Evolutionary conservation across 2,113 vertebrate genomes (phyloP).

Genomic region (Phasianus colchicus): DNA sequence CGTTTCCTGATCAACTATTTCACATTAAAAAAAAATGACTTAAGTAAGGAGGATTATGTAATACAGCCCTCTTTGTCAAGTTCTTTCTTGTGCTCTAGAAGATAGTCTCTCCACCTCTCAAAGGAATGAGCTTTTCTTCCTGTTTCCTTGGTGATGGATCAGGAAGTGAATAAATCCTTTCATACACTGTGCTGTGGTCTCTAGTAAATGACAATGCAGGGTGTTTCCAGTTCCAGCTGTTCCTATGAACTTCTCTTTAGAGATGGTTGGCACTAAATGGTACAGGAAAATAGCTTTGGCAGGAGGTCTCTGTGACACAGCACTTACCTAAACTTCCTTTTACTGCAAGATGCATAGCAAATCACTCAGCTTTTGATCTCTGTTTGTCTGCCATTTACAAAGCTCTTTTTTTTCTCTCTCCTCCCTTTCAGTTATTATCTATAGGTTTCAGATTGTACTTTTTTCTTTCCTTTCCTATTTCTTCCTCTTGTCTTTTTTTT

Average conservation of each 20-base stretch:
- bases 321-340: background rate
- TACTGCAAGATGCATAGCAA: background rate
- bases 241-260: background rate
- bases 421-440: background rate
- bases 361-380: background rate
- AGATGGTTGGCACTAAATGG: background rate
- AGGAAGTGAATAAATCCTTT: background rate
- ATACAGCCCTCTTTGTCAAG: background rate
- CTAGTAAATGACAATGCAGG: rapidly evolving
- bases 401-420: background rate
- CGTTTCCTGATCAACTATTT: background rate
- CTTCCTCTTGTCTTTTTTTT: background rate
- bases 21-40: background rate
- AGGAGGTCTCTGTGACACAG: background rate
- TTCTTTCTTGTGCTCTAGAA: background rate
- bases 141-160: background rate
- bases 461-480: background rate
- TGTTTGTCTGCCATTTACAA: background rate
- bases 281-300: background rate
- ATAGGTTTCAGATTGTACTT: background rate
- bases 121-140: background rate
- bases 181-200: background rate
- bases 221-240: background rate
- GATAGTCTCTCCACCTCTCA: background rate
- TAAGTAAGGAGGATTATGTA: background rate